phyloP scores from a whole-genome alignment of 2,888 invertebrate genomes.

The Clitarchus hookeri region DNA sequence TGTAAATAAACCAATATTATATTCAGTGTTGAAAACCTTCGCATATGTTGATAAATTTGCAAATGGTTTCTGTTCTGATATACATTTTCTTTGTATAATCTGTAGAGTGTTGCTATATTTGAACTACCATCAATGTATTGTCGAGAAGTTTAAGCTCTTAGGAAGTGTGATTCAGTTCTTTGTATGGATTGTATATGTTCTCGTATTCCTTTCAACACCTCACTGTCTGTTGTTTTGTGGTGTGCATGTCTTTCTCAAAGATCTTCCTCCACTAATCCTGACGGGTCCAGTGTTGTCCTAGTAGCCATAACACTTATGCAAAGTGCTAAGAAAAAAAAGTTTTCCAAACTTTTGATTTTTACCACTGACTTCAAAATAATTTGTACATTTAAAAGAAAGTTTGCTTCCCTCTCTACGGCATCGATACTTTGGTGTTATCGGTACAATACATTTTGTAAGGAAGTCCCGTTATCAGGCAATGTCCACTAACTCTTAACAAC shows the following conservation, averaged over 20 bases:
- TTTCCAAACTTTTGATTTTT: not conserved
- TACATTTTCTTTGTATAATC: not conserved
- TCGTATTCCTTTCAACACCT: constrained; percentile 16
- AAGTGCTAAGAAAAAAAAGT: not conserved
- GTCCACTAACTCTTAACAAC: not conserved
- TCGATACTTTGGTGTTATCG: constrained; percentile 1
- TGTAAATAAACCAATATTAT: constrained; percentile 11
- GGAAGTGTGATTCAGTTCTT: not conserved
- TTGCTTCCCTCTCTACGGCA: not conserved
- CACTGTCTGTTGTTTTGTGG: constrained; percentile 17
- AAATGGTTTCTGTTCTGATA: not conserved
- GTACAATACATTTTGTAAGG: constrained; percentile 11
- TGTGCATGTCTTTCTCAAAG: not conserved
- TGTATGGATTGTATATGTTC: not conserved
- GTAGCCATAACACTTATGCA: not conserved
- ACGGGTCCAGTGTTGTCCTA: not conserved
- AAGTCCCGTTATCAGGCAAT: constrained; percentile 10
- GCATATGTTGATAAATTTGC: not conserved
- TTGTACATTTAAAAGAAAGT: not conserved
- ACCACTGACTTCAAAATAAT: not conserved
- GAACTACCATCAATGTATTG: constrained; percentile 10
- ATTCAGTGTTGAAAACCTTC: not conserved
- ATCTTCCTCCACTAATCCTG: not conserved
- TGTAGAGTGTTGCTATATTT: not conserved
- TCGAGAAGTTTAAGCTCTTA: constrained; percentile 15